Evolutionary conservation across 2,113 vertebrate species (phyloP).

Genomic region (Microtus pennsylvanicus): DNA sequence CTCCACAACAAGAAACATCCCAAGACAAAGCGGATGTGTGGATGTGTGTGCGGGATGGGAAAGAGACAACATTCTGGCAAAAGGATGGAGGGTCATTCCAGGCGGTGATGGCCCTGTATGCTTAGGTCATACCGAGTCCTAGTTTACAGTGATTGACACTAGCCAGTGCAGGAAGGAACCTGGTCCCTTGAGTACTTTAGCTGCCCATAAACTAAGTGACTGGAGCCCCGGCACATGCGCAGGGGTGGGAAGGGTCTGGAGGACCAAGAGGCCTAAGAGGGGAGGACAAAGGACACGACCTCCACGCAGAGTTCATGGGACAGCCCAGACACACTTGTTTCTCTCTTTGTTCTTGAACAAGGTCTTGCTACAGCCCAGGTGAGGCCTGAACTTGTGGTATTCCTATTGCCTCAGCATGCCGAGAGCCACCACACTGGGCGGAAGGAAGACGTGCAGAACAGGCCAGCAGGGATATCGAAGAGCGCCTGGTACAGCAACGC

Average conservation of each 20-base stretch:
- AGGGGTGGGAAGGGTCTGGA: neutral
- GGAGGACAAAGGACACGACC: neutral
- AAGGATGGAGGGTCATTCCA: neutral
- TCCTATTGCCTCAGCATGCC: neutral
- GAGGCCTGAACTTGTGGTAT: neutral
- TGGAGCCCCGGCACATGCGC: too few species aligned
- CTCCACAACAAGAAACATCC: neutral
- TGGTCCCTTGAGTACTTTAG: neutral
- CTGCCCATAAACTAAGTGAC: neutral
- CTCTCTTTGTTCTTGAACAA: neutral
- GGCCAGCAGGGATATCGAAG: neutral
- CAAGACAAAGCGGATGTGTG: fast-evolving
- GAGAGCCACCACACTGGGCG: neutral
- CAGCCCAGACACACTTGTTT: too few species aligned
- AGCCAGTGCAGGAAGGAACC: neutral
- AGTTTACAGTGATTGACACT: neutral
- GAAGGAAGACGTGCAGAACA: too few species aligned
- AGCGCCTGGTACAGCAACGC: too few species aligned
- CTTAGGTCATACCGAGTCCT: neutral
- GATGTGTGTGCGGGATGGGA: too few species aligned
- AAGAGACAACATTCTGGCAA: fast-evolving
- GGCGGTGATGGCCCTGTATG: too few species aligned
- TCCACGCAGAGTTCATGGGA: neutral
- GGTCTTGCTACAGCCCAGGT: neutral
- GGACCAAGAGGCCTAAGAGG: neutral